A percentile compares a stretch with the other conserved stretches of the same genome.
phyloP scores from a whole-genome alignment of 2,797 vertebrate genomes.

The Oreochromis mossambicus region DNA sequence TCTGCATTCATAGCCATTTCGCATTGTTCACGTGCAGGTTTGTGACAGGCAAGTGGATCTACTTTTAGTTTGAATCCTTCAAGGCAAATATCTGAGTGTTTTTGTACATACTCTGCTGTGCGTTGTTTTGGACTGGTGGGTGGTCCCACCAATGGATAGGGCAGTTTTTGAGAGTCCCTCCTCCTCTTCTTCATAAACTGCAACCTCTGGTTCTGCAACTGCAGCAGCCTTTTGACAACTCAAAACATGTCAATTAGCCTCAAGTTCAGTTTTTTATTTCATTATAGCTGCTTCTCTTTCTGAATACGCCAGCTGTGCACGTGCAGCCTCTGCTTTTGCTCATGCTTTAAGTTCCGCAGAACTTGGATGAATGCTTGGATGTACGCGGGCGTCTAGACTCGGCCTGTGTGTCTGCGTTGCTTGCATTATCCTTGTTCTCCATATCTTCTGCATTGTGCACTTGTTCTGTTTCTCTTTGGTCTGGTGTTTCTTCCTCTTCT shows the following conservation, averaged over 20 bases:
- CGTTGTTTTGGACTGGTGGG: too few species aligned
- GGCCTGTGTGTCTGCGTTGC: not conserved
- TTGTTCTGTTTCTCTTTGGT: too few species aligned
- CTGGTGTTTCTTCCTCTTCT: too few species aligned
- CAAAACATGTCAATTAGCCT: not conserved
- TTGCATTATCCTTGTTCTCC: not conserved
- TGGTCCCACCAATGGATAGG: too few species aligned
- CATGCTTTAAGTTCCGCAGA: not conserved
- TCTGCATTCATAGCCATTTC: too few species aligned
- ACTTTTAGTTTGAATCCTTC: too few species aligned
- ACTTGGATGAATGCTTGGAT: not conserved
- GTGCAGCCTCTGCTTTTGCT: too few species aligned
- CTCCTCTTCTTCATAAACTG: not conserved
- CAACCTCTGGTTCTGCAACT: not conserved
- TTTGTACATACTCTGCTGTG: too few species aligned
- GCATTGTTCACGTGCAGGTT: too few species aligned
- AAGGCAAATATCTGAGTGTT: too few species aligned
- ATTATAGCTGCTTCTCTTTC: not conserved
- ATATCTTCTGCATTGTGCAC: not conserved
- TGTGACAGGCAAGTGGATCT: too few species aligned
- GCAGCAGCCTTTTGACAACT: not conserved
- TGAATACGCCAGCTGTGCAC: not conserved
- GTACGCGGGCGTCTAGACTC: not conserved
- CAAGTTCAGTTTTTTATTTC: not conserved
- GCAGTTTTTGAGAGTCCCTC: not conserved